Evolutionary conservation across 92 coral and sea anemone species (phyloP).

Genomic region (Umimayanthus kanabou): DNA sequence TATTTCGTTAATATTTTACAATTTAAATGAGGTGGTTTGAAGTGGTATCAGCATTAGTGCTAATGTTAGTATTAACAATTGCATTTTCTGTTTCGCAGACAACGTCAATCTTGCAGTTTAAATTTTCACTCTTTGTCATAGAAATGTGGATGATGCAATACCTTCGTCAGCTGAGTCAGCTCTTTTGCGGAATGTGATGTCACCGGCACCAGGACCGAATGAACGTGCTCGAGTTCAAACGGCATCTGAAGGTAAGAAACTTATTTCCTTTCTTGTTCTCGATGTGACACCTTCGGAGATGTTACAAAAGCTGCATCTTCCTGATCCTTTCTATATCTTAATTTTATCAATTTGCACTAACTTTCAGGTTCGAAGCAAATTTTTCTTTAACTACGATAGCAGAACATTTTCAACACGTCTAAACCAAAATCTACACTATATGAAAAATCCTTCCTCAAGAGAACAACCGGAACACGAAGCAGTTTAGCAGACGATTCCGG

Average conservation of each 20-base stretch:
- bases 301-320: no score
- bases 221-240: not conserved
- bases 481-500: no score
- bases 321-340: no score
- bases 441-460: no score
- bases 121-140: not conserved
- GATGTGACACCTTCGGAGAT: not conserved
- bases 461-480: no score
- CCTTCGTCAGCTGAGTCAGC: constrained; percentile 35
- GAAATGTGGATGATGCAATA: constrained; percentile 7
- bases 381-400: no score
- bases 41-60: not conserved
- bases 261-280: not conserved
- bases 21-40: not conserved
- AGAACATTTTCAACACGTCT: no score
- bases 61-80: not conserved
- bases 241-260: constrained; percentile 9
- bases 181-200: constrained; percentile 44
- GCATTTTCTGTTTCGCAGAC: not conserved
- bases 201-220: constrained; percentile 18
- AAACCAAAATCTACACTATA: no score
- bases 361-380: no score
- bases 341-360: no score
- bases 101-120: not conserved
- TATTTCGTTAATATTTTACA: no score